phyloP scores from a whole-genome alignment of 2,797 vertebrate genomes.

The Leuciscus waleckii region DNA sequence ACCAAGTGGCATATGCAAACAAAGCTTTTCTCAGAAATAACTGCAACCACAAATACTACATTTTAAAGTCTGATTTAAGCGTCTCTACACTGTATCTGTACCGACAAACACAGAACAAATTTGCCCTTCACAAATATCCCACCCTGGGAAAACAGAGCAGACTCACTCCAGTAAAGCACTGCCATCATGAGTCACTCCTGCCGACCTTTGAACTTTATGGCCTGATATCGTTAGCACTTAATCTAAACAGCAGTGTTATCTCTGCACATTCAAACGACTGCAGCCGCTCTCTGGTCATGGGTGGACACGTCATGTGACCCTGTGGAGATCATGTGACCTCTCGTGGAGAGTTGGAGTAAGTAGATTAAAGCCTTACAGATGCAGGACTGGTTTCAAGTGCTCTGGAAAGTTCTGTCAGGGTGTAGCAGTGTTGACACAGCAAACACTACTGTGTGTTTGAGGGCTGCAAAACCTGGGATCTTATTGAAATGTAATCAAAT shows the following conservation, averaged over 20 bases:
- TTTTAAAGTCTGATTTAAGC: background rate
- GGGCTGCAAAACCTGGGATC: background rate
- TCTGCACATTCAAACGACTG: background rate
- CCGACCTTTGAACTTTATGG: conserved; percentile 41
- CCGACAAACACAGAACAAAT: background rate
- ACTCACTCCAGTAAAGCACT: background rate
- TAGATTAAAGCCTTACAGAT: background rate
- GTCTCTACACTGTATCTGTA: background rate
- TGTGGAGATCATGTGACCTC: background rate
- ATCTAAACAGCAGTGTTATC: background rate
- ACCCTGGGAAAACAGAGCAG: background rate
- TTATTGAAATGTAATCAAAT: conserved; percentile 31
- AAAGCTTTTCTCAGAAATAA: background rate
- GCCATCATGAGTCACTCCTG: background rate
- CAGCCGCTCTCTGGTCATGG: background rate
- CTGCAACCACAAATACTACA: background rate
- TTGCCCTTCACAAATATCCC: background rate
- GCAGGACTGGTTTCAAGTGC: background rate
- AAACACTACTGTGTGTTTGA: conserved; percentile 12
- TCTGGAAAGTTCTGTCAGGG: background rate
- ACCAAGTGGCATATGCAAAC: background rate
- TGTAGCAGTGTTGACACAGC: conserved; percentile 10
- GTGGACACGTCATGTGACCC: background rate
- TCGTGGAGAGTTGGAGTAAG: background rate
- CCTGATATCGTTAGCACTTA: background rate